Conservation (phyloP, 1,140 invertebrate genomes). For the Musca vetustissima region DNA sequence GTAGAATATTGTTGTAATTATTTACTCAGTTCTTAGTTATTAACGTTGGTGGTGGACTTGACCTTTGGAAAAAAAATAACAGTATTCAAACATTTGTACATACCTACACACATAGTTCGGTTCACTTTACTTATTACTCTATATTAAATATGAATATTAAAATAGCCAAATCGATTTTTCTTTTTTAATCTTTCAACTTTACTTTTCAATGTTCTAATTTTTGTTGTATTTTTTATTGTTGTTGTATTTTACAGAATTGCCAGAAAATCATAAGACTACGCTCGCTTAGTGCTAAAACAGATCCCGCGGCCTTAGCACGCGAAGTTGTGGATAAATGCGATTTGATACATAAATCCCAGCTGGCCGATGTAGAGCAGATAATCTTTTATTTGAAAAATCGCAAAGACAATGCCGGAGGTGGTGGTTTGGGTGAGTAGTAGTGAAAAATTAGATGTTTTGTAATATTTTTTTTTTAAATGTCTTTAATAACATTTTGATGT, state of each 20-base stretch:
- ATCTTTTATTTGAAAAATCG: conserved; percentile 89
- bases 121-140: no score
- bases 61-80: no score
- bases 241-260: conserved; percentile 63
- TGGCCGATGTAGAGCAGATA: conserved; percentile 87
- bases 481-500: no score
- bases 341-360: conserved; percentile 81
- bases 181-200: no score
- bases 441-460: background rate
- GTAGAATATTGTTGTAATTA: no score
- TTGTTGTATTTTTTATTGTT: background rate
- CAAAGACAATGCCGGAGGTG: conserved; percentile 59
- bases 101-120: no score
- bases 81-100: no score
- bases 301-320: conserved; percentile 77
- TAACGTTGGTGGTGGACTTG: no score
- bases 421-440: conserved; percentile 35
- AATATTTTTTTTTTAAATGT: background rate
- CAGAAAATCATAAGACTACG: conserved; percentile 85
- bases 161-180: conserved; percentile 7
- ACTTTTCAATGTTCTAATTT: conserved; percentile 14
- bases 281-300: conserved; percentile 77
- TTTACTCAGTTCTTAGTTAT: no score
- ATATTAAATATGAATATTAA: background rate
- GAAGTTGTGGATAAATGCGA: conserved; percentile 89